Conservation (phyloP, 2,113 vertebrate genomes). For the Nanger granti region DNA sequence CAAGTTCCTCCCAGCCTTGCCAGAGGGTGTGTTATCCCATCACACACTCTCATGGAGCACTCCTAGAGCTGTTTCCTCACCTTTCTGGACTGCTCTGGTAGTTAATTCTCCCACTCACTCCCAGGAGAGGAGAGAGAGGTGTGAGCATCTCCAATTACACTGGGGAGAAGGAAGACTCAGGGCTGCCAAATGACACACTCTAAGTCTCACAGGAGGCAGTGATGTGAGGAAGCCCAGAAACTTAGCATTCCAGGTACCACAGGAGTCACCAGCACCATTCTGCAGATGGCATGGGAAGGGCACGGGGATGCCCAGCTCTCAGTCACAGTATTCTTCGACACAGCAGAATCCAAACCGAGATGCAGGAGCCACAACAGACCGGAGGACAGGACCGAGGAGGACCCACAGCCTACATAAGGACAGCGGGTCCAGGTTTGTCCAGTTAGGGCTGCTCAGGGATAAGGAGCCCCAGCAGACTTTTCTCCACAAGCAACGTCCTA, state of each 20-base stretch:
- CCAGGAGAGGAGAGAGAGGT: not conserved
- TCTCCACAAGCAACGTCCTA: not conserved
- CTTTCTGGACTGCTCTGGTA: not conserved
- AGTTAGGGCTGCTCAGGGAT: not conserved
- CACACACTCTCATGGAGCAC: not conserved
- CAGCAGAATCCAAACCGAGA: not conserved
- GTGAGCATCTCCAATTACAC: slow-evolving; percentile 13
- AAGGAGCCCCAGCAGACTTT: not conserved
- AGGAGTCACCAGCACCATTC: not conserved
- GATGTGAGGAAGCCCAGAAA: not conserved
- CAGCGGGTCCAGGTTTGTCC: not conserved
- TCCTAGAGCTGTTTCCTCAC: not conserved
- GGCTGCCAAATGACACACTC: not conserved
- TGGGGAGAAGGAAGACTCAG: slow-evolving; percentile 17
- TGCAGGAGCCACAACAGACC: not conserved
- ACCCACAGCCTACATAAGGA: not conserved
- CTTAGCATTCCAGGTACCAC: not conserved
- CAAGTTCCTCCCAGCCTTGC: not conserved
- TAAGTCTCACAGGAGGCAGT: not conserved
- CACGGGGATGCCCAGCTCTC: not conserved
- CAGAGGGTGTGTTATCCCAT: not conserved
- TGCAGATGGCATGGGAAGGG: not conserved
- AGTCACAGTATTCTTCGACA: not conserved
- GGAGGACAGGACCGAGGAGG: not conserved
- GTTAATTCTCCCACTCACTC: slow-evolving; percentile 43